Evolutionary conservation across 1,140 invertebrate species (phyloP), one percentile per base, ranked within the genome.

Genomic region (Helicoverpa zea): DNA sequence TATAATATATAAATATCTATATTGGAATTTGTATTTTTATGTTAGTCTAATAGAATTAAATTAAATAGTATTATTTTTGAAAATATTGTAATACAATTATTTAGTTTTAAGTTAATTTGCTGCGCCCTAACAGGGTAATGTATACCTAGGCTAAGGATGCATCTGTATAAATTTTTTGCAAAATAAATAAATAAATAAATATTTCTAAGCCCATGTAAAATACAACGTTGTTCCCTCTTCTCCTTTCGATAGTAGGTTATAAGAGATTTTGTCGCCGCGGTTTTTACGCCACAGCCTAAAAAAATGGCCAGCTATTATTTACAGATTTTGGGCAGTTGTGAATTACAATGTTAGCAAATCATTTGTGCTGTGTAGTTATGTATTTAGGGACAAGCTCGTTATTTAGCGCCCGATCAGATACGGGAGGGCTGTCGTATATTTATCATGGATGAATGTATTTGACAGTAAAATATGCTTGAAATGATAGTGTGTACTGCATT

Each of bases 381-480:
- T 64, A 64, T 61, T 35, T 14, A 68, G 47, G 64, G 64, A 23
- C 64, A 68, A 68, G n/a, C 64, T 51, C 64, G 43, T 68, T 68
- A 68, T 68, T 68, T 68, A 49, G 47, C 16, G 47, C 35, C 47
- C 64, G 64, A 68, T 68, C 64, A 23, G 64, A 68, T 68, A 68
- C 47, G 43, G 14, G 64, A 30, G 43, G 64, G 64, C 47, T 51
- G 64, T 68, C 64, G 43, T 68, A 68, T 51, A 51, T 43, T 43
- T 43, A 43, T 68, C 47, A 68, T 68, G 64, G 64, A 68, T 52
- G 51, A 43, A 68, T 68, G 64, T 68, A 68, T 68, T 51, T 51
- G 43, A 68, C 64, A 51, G 64, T 68, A 68, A 68, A 68, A 68
- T 68, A 68, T 68, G 64, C 47, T 68, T 68, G 13, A 23, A 68